Evolutionary conservation across 2,797 vertebrate genomes (phyloP).

Genomic region (Sternotherus odoratus): DNA sequence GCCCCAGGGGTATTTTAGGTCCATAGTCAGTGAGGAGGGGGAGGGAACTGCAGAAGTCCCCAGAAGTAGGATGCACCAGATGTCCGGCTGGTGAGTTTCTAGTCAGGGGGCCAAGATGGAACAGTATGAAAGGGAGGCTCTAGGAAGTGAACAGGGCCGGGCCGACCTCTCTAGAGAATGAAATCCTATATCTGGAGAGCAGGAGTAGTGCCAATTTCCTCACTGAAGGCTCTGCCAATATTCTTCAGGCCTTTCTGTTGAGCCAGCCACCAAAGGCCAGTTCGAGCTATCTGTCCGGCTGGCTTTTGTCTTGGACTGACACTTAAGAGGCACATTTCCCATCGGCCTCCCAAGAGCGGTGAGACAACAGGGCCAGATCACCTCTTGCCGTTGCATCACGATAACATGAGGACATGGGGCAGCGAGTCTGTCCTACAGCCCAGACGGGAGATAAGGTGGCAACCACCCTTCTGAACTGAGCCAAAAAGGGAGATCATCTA

Average conservation of each 20-base stretch:
- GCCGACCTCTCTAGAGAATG: accelerated
- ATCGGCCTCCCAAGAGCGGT: too few relatives aligned
- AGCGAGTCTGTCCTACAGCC: neutral
- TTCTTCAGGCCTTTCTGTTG: too few relatives aligned
- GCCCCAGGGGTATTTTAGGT: accelerated
- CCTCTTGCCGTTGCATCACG: too few relatives aligned
- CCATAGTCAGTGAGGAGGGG: accelerated
- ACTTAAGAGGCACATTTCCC: too few relatives aligned
- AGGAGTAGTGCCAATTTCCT: too few relatives aligned
- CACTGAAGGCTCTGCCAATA: too few relatives aligned
- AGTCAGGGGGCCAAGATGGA: neutral
- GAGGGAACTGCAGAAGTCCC: neutral
- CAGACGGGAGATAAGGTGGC: neutral
- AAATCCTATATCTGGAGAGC: neutral
- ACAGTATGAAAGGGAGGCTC: neutral
- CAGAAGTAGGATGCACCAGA: neutral
- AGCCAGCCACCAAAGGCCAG: too few relatives aligned
- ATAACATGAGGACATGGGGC: neutral
- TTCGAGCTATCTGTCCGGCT: too few relatives aligned
- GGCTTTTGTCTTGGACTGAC: too few relatives aligned
- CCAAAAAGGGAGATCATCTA: accelerated
- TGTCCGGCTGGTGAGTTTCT: neutral
- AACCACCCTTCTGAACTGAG: accelerated
- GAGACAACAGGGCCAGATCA: too few relatives aligned
- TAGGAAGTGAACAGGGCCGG: neutral